Conservation (phyloP, 2,113 vertebrate species). For the Apteryx mantelli region DNA sequence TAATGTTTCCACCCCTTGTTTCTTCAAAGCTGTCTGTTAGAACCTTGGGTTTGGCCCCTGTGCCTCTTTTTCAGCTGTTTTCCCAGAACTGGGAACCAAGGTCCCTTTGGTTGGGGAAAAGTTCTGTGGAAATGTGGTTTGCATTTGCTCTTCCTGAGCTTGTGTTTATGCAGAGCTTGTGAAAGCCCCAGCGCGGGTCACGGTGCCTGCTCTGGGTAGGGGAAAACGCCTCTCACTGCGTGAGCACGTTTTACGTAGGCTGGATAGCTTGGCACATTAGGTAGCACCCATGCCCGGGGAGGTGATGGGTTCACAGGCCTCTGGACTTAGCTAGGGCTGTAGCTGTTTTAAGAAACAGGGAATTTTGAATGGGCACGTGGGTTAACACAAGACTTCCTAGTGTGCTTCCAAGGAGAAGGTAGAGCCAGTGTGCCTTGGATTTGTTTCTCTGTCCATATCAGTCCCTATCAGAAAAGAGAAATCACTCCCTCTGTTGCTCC, state of each 20-base stretch:
- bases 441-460: not conserved
- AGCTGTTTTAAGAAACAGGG: not conserved
- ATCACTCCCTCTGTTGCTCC: not conserved
- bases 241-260: accelerated
- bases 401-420: not conserved
- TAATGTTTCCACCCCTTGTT: constrained; percentile 43
- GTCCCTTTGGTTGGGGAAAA: not conserved
- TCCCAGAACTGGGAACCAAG: not conserved
- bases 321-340: not conserved
- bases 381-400: not conserved
- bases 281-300: not conserved
- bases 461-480: not conserved
- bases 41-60: not conserved
- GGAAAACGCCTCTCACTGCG: accelerated
- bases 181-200: not conserved
- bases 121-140: constrained; percentile 29
- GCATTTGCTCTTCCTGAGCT: constrained; percentile 55
- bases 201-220: not conserved
- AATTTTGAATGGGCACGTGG: not conserved
- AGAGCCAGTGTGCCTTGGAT: not conserved
- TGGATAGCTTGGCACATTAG: accelerated
- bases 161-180: not conserved
- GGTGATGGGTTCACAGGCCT: not conserved
- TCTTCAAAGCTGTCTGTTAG: constrained; percentile 22
- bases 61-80: constrained; percentile 50